A percentile compares a stretch with the other conserved stretches of the same genome.
Conservation (phyloP, 2,113 vertebrate genomes). For the Phyllopteryx taeniolatus region DNA sequence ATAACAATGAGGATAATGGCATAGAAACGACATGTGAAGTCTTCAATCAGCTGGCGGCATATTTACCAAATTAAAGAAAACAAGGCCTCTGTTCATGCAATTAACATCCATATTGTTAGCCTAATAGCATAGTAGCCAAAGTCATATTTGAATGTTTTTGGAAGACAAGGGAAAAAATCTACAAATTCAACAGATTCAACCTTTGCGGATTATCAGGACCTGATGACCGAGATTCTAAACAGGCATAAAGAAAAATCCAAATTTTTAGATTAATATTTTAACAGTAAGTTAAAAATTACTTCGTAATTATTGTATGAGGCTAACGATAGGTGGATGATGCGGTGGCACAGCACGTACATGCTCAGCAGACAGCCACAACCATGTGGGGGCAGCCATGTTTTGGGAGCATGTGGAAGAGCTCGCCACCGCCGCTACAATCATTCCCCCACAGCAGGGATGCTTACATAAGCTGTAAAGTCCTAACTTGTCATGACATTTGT, state of each 20-base stretch:
- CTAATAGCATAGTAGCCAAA: background rate
- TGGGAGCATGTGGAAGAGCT: background rate
- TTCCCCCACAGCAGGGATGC: background rate
- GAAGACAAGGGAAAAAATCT: background rate
- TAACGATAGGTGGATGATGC: background rate
- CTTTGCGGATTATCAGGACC: too few relatives aligned
- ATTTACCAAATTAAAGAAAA: background rate
- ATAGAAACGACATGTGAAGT: background rate
- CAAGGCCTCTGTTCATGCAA: background rate
- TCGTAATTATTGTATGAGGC: background rate
- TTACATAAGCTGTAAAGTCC: constrained; percentile 33
- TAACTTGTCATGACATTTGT: background rate
- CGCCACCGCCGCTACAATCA: background rate
- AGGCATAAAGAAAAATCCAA: background rate
- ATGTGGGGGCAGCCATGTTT: background rate
- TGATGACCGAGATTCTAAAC: background rate
- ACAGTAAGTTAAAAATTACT: background rate
- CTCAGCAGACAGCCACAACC: background rate
- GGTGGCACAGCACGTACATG: background rate
- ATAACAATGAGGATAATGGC: background rate
- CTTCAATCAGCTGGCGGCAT: background rate
- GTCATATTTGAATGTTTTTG: background rate
- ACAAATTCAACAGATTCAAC: background rate
- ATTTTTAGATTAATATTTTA: background rate
- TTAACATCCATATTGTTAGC: background rate